Evolutionary conservation across 2,888 invertebrate species (phyloP).

Genomic region (Perithous albicinctus): DNA sequence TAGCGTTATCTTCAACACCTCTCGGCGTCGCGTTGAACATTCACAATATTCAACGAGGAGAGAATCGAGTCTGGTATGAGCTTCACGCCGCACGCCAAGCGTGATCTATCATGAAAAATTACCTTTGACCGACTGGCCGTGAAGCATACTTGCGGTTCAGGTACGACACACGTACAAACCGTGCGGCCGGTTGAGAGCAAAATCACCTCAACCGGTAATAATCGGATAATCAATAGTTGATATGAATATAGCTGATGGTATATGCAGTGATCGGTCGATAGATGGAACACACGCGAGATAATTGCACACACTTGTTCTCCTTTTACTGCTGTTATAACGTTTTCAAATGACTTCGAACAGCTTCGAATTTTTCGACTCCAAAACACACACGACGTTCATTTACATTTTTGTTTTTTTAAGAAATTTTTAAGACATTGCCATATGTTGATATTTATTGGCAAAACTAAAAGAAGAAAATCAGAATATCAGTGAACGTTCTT

Average conservation of each 20-base stretch:
- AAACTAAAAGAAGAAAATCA: no score
- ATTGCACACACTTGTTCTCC: neutral
- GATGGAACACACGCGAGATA: conserved; percentile 16
- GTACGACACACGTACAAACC: conserved; percentile 64
- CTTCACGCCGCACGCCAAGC: conserved; percentile 80
- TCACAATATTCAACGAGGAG: conserved; percentile 27
- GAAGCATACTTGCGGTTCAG: conserved; percentile 73
- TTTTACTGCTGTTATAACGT: neutral
- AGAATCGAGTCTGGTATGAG: conserved; percentile 10
- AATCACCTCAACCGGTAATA: conserved; percentile 64
- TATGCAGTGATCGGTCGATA: conserved; percentile 14
- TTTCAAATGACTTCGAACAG: no score
- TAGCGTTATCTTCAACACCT: conserved; percentile 80
- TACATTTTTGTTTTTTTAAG: no score
- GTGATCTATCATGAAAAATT: conserved; percentile 84
- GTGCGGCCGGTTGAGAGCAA: conserved; percentile 32
- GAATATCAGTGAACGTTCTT: no score
- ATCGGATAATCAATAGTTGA: conserved; percentile 68
- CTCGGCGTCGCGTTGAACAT: conserved; percentile 62
- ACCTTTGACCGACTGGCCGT: conserved; percentile 82
- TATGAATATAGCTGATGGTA: conserved; percentile 2
- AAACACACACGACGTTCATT: no score
- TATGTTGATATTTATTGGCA: no score
- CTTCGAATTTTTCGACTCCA: no score
- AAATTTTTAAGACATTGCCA: no score